phyloP scores from a whole-genome alignment of 2,888 invertebrate species.

The Drosophila mercatorum region DNA sequence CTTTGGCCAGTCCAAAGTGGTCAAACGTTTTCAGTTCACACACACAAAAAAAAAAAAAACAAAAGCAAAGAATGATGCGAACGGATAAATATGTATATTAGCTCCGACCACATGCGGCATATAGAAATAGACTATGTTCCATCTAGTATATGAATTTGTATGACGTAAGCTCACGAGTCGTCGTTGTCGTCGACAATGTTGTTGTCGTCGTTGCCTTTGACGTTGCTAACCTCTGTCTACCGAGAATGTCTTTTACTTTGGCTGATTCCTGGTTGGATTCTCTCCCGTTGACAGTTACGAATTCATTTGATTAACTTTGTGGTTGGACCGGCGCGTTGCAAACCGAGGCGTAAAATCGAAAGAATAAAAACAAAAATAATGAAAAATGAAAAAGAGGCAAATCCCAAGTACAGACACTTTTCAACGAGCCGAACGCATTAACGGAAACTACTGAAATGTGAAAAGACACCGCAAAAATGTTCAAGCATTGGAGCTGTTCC shows the following conservation, averaged over 20 bases:
- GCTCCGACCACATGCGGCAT: constrained; percentile 72
- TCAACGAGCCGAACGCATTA: constrained; percentile 75
- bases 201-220: constrained; percentile 33
- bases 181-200: constrained; percentile 5
- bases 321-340: constrained; percentile 27
- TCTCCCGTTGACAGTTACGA: neutral
- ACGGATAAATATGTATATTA: constrained; percentile 56
- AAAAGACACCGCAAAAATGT: constrained; percentile 73
- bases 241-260: constrained; percentile 7
- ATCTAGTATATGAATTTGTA: constrained; percentile 48
- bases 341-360: constrained; percentile 12
- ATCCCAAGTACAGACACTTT: constrained; percentile 35
- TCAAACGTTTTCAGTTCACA: constrained; percentile 3
- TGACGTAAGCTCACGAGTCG: constrained; percentile 79
- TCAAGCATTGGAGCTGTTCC: constrained; percentile 71
- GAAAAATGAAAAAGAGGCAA: constrained; percentile 21
- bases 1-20: neutral
- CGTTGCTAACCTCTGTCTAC: constrained; percentile 45
- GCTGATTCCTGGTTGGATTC: neutral
- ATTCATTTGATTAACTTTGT: constrained; percentile 1
- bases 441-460: constrained; percentile 79
- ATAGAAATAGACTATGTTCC: constrained; percentile 65
- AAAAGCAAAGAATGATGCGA: constrained; percentile 3
- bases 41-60: no score
- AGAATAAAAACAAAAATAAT: constrained; percentile 4